Base-by-base conservation (phyloP, 1,140 invertebrate species). In the Cydia strobilella region DNA sequence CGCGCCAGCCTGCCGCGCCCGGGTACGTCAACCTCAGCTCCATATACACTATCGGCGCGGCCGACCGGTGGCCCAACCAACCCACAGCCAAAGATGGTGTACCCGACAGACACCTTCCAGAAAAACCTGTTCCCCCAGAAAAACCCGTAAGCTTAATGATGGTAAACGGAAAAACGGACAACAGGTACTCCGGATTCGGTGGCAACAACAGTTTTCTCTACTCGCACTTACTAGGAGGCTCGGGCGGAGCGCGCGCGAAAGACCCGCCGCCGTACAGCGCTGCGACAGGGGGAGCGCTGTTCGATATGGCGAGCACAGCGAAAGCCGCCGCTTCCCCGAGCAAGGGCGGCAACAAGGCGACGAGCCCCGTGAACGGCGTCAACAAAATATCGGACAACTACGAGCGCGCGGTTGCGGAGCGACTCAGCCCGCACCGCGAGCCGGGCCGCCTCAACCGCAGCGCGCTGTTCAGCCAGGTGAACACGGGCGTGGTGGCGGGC, bases 351-450 rank as follows among this genome's bases (percentile, higher is more conserved):
- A 18, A 12, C 2, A 87, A 86, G 72, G 82, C 86, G 69, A 86
- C 88, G 6, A 91, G 91, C 65, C 92, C 91, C 20, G 86, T 92
- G 0, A 93, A 92, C 72, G 92, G 92, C 1, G 87, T 93, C 9
- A 93, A 93, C 73, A 93, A 93, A 74, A 93, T 93, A 71, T 93
- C 93, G 0, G 93, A 93, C 75, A 93, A 93, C 76, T 93, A 93
- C 77, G 92, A 94, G 76, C 84, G 86, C 74, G 91, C 91, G 5
- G 84, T 92, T 31, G 88, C 89, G 1, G 88, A 92, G 72, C 80
- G 88, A 35, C 83, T 90, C 31, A 92, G 89, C 74, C 90, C 91
- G 15, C 89, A 88, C 71, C 79, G 86, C 75, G 90, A 92, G 73
- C 84, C 84, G 35, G 85, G 87, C 2, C 81, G 89, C 62, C 74